Percentiles rank a stretch among this genome's conserved stretches.
Evolutionary conservation across 2,797 vertebrate species (phyloP).

Genomic region (Falco cherrug): DNA sequence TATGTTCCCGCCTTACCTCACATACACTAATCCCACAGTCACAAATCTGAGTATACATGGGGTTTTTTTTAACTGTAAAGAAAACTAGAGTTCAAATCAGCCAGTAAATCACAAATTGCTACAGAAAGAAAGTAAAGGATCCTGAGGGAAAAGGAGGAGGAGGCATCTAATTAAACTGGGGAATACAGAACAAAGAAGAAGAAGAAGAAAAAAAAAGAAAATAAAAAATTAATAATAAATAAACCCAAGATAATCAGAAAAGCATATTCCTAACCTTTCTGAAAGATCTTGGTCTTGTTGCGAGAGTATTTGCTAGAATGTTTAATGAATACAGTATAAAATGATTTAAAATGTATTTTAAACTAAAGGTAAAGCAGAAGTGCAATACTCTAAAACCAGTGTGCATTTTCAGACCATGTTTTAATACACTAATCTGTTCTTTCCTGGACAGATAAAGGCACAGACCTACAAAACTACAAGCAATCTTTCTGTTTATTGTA

Average conservation of each 20-base stretch:
- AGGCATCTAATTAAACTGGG: background rate
- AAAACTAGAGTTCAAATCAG: constrained; percentile 3
- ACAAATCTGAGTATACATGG: background rate
- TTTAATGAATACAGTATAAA: background rate
- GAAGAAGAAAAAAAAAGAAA: background rate
- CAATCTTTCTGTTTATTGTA: background rate
- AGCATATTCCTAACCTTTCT: background rate
- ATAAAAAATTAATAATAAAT: background rate
- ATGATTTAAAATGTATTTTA: background rate
- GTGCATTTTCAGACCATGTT: background rate
- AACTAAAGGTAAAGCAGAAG: background rate
- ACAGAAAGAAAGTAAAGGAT: background rate
- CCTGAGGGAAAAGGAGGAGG: background rate
- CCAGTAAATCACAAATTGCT: background rate
- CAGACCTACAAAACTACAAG: background rate
- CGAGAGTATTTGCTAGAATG: background rate
- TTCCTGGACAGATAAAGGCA: background rate
- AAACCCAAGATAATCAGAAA: background rate
- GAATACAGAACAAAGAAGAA: background rate
- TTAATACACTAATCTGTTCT: background rate
- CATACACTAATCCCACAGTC: background rate
- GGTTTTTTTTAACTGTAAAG: background rate
- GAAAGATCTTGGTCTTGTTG: background rate
- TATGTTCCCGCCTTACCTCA: background rate
- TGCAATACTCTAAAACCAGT: background rate